A percentile compares a stretch with the other conserved stretches of the same genome.
These are phyloP conservation scores for Bryconaethiops microstoma DNA, from an alignment of 2,797 vertebrate genomes.

Conservation along the genomic window DNA sequence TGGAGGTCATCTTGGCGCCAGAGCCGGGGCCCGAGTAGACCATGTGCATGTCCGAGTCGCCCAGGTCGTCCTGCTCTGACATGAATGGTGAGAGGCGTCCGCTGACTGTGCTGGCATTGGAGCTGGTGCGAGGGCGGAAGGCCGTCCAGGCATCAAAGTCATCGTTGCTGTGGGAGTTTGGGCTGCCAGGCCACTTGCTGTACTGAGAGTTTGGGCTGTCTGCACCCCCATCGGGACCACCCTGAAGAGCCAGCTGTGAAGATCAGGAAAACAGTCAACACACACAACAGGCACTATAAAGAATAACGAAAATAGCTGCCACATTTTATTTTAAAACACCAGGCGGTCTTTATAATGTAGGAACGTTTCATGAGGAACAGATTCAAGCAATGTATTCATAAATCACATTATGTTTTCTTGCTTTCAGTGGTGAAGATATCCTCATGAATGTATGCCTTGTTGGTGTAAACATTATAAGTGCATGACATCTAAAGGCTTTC, in stretches of 20 bases:
- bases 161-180: conserved; percentile 96
- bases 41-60: conserved; percentile 91
- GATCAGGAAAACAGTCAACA: conserved; percentile 21
- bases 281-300: not conserved
- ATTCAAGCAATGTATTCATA: too few relatives aligned
- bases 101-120: conserved; percentile 95
- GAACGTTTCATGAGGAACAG: too few relatives aligned
- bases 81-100: conserved; percentile 95
- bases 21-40: conserved; percentile 87
- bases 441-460: not conserved
- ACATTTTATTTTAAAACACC: not conserved
- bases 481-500: conserved; percentile 4
- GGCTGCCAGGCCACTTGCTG: conserved; percentile 97
- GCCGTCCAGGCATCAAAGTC: conserved; percentile 96
- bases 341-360: too few relatives aligned
- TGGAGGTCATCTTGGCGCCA: conserved; percentile 90
- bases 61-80: conserved; percentile 92
- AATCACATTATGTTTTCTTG: not conserved
- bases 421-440: not conserved
- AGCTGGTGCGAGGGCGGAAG: conserved; percentile 94
- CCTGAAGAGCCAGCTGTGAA: conserved; percentile 84
- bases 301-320: not conserved
- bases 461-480: not conserved
- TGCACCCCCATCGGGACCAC: conserved; percentile 87
- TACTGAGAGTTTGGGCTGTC: conserved; percentile 93